These are phyloP conservation scores for Salmo trutta DNA, from an alignment of 2,797 vertebrate species.

Conservation along the genomic window DNA sequence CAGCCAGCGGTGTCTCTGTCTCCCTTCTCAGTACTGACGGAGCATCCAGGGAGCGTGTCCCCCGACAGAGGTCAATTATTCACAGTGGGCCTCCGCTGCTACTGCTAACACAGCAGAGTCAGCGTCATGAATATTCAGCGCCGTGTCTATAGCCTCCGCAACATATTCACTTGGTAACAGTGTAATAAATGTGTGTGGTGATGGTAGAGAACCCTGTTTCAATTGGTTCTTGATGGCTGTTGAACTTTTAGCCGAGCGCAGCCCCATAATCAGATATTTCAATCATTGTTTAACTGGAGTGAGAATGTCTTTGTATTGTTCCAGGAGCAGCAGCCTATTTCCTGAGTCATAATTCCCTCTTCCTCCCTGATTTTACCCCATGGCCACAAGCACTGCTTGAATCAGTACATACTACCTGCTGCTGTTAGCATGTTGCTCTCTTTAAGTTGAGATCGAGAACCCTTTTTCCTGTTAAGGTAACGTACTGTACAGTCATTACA, in stretches of 20 bases:
- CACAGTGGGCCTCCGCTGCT: constrained; percentile 34
- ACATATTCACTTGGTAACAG: constrained; percentile 1
- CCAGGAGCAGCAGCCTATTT: too few relatives aligned
- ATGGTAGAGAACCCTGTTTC: constrained; percentile 1
- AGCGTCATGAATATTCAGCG: constrained; percentile 35
- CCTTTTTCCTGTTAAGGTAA: not conserved
- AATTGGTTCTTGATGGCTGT: constrained; percentile 19
- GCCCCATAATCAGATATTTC: constrained; percentile 4
- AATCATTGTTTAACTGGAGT: constrained; percentile 12
- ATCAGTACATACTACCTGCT: not conserved
- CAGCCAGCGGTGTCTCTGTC: constrained; percentile 20
- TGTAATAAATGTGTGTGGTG: not conserved
- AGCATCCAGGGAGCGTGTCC: constrained; percentile 37
- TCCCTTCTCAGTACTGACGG: constrained; percentile 28
- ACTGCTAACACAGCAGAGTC: constrained; percentile 17
- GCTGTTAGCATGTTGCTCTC: not conserved
- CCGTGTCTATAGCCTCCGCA: not conserved
- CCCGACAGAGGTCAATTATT: constrained; percentile 41
- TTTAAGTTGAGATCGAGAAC: not conserved
- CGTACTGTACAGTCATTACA: not conserved
- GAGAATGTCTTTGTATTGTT: too few relatives aligned
- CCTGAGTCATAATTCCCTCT: not conserved
- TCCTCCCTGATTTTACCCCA: not conserved
- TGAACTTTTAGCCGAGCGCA: not conserved
- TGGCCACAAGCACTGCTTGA: not conserved